These are phyloP conservation scores for Heterotis niloticus DNA, from an alignment of 2,113 vertebrate genomes.

Conservation along the genomic window DNA sequence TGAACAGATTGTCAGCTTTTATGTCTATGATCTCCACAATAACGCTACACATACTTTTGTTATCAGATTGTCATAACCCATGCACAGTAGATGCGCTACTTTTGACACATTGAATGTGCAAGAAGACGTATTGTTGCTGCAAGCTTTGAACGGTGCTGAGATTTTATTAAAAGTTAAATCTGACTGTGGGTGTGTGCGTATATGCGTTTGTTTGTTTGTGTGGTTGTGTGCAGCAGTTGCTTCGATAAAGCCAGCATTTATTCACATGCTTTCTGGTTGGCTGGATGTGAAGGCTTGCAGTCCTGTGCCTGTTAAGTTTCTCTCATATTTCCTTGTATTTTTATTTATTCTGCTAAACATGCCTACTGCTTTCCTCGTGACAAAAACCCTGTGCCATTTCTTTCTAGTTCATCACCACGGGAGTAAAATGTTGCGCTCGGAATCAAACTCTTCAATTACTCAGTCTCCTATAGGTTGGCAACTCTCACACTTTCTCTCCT, in stretches of 20 bases:
- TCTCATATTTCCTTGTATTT: slow-evolving; percentile 55
- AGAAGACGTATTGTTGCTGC: too few species aligned
- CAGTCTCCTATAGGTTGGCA: slow-evolving; percentile 99
- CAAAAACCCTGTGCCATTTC: slow-evolving; percentile 80
- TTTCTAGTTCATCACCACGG: slow-evolving; percentile 99
- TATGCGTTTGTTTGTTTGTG: slow-evolving; percentile 15
- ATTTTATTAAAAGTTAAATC: too few species aligned
- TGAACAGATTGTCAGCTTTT: too few species aligned
- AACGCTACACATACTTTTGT: too few species aligned
- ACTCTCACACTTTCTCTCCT: slow-evolving; percentile 86
- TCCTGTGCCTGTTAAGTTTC: slow-evolving; percentile 61
- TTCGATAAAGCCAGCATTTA: neutral
- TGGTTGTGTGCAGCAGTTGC: slow-evolving; percentile 19
- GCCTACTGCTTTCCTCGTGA: slow-evolving; percentile 71
- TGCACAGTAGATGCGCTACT: too few species aligned
- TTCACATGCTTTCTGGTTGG: slow-evolving; percentile 51
- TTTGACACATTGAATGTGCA: too few species aligned
- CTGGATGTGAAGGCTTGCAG: slow-evolving; percentile 48
- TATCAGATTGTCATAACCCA: too few species aligned
- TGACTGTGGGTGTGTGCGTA: neutral
- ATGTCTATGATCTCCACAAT: too few species aligned
- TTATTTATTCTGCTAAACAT: slow-evolving; percentile 62
- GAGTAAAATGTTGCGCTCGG: slow-evolving; percentile 99
- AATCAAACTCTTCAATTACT: slow-evolving; percentile 99
- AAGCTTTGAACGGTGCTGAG: too few species aligned